Percentiles rank a stretch among this genome's conserved stretches.
Conservation (phyloP, 2,797 vertebrate genomes). For the Mormyrops attenuatus region DNA sequence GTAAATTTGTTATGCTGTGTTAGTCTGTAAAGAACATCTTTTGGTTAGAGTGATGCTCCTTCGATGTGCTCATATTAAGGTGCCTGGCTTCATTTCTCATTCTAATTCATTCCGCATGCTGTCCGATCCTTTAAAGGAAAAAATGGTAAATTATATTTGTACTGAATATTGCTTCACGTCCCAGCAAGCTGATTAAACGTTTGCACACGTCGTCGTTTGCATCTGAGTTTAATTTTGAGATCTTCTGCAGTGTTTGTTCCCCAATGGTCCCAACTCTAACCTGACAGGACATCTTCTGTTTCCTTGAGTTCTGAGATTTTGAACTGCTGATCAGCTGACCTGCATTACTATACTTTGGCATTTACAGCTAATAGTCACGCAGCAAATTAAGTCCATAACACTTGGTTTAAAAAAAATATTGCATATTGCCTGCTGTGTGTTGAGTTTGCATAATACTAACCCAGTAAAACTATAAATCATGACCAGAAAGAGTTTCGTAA, state of each 20-base stretch:
- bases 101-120: slow-evolving; percentile 39
- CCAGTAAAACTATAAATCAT: not conserved
- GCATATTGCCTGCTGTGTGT: not conserved
- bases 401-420: not conserved
- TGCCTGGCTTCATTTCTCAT: slow-evolving; percentile 30
- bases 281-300: not conserved
- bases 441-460: not conserved
- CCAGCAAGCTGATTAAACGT: slow-evolving; percentile 56
- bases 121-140: slow-evolving; percentile 28
- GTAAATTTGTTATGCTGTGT: not conserved
- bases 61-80: slow-evolving; percentile 6
- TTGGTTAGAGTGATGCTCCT: not conserved
- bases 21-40: slow-evolving; percentile 3
- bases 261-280: not conserved
- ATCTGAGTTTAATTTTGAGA: not conserved
- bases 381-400: not conserved
- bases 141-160: slow-evolving; percentile 50
- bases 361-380: not conserved
- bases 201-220: slow-evolving; percentile 46
- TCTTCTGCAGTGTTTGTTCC: not conserved
- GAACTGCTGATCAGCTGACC: not conserved
- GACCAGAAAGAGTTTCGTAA: not conserved
- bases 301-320: not conserved
- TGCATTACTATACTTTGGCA: not conserved
- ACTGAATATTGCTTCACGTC: slow-evolving; percentile 46